Evolutionary conservation across 2,113 vertebrate species (phyloP).

Genomic region (Amazona vittata): DNA sequence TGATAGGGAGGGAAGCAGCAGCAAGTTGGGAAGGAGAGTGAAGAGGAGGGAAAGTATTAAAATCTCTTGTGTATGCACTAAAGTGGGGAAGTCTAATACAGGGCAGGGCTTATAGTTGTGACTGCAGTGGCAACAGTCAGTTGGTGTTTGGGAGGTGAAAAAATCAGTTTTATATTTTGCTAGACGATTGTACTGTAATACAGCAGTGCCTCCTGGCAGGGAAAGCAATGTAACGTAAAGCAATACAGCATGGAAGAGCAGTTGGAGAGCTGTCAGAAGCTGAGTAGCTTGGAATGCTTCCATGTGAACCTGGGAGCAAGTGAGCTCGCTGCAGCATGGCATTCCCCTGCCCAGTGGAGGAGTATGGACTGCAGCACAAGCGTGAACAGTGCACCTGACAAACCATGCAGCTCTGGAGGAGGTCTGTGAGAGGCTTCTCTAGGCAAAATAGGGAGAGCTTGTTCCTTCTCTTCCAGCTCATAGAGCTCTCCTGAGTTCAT

Average conservation of each 20-base stretch:
- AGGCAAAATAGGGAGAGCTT: background rate
- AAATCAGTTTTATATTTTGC: conserved; percentile 35
- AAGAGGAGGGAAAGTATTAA: background rate
- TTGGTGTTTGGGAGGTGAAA: conserved; percentile 45
- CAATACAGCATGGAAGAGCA: conserved; percentile 41
- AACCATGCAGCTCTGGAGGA: background rate
- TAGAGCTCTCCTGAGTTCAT: background rate
- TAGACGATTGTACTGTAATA: conserved; percentile 48
- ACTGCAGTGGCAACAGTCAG: background rate
- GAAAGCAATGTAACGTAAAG: conserved; percentile 63
- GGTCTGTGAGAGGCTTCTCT: background rate
- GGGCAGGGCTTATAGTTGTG: background rate
- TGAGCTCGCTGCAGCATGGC: background rate
- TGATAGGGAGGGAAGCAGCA: background rate
- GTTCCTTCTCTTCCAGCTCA: background rate
- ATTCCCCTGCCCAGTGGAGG: background rate
- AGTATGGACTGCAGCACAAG: background rate
- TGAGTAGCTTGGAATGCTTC: conserved; percentile 60
- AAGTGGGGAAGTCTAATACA: background rate
- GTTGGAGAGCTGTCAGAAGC: conserved; percentile 64
- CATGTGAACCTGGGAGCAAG: conserved; percentile 11
- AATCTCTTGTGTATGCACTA: background rate
- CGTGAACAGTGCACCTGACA: background rate
- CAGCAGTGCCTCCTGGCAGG: conserved; percentile 70
- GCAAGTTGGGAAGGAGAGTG: background rate